These are phyloP conservation scores for Jaculus jaculus DNA, from an alignment of 2,113 vertebrate genomes.

Conservation along the genomic window DNA sequence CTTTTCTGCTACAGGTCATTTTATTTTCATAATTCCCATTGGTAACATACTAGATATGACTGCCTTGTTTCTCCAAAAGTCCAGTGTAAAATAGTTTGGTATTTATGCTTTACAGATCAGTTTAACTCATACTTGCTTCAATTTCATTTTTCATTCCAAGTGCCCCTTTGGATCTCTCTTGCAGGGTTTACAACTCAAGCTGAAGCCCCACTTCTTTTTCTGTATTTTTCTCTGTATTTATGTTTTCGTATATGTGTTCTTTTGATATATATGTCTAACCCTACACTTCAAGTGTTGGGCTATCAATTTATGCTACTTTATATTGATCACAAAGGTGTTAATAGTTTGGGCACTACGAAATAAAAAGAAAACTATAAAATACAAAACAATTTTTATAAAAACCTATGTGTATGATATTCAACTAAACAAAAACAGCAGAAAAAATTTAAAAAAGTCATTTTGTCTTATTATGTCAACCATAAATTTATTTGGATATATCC, in stretches of 20 bases:
- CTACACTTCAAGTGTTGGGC: background rate
- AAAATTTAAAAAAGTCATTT: background rate
- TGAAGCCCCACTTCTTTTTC: background rate
- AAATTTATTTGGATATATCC: no score
- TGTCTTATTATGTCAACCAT: background rate
- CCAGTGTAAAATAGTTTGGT: background rate
- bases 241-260: background rate
- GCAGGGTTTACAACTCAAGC: background rate
- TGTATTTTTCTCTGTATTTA: background rate
- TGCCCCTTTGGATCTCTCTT: background rate
- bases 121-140: background rate
- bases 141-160: conserved; percentile 3
- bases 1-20: conserved; percentile 20
- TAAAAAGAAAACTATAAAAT: background rate
- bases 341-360: background rate
- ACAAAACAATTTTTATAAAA: background rate
- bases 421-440: background rate
- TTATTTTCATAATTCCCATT: conserved; percentile 6
- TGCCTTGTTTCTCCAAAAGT: background rate
- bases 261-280: background rate
- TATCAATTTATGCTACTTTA: background rate
- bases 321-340: background rate
- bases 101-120: background rate
- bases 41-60: conserved; percentile 39
- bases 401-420: background rate